Percentiles rank a stretch among this genome's conserved stretches.
Evolutionary conservation across 1,140 invertebrate genomes (phyloP).

Genomic region (Zaprionus gabonicus): DNA sequence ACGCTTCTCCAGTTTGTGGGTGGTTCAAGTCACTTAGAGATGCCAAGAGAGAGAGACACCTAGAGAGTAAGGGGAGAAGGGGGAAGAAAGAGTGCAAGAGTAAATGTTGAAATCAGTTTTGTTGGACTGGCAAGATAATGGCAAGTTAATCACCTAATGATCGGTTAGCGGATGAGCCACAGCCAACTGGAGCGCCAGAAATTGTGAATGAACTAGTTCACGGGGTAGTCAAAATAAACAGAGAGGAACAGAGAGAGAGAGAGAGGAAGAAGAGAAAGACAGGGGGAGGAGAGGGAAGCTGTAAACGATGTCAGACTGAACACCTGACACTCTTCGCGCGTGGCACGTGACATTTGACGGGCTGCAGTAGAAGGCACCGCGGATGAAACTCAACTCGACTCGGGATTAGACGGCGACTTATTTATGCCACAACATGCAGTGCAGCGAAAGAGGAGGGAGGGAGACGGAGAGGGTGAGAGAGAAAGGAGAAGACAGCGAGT

Average conservation of each 20-base stretch:
- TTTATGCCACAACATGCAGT: conserved; percentile 56
- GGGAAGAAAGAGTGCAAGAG: conserved; percentile 12
- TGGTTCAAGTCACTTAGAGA: conserved; percentile 14
- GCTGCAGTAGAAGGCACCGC: conserved; percentile 37
- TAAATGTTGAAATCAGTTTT: conserved; percentile 23
- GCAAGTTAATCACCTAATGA: conserved; percentile 40
- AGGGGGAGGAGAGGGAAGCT: not conserved
- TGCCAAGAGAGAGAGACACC: conserved; percentile 2
- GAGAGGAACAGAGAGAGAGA: not conserved
- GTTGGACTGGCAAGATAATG: conserved; percentile 15
- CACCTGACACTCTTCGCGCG: conserved; percentile 1
- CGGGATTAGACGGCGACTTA: conserved; percentile 25
- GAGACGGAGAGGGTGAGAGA: not conserved
- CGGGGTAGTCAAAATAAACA: conserved; percentile 24
- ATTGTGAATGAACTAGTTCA: conserved; percentile 51
- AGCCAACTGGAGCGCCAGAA: conserved; percentile 22
- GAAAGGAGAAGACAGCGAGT: not conserved
- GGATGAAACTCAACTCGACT: conserved; percentile 20
- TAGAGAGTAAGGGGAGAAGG: not conserved
- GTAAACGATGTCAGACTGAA: too few species aligned
- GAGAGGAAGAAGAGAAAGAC: not conserved
- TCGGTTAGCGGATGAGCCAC: conserved; percentile 10
- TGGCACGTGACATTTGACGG: conserved; percentile 49
- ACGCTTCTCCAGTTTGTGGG: conserved; percentile 22
- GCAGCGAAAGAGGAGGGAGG: not conserved